Conservation (phyloP, 37 sponge, comb jelly and placozoan species). For the Cladorhizidae sp. region DNA sequence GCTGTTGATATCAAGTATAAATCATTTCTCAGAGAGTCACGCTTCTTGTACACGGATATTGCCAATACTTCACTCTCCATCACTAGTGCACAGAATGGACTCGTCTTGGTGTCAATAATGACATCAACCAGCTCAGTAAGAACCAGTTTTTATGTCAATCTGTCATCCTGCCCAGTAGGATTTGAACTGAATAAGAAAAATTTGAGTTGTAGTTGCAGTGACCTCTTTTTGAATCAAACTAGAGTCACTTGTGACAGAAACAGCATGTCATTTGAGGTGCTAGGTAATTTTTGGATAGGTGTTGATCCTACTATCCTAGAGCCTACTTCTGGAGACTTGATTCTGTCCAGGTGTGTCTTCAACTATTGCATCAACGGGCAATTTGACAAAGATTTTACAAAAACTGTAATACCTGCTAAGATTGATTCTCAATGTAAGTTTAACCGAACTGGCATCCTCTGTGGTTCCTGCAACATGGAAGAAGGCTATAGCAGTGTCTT, state of each 20-base stretch:
- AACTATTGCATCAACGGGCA: slow-evolving; percentile 22
- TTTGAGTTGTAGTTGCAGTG: background rate
- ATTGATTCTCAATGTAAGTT: slow-evolving; percentile 16
- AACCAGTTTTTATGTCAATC: background rate
- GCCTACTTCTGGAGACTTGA: background rate
- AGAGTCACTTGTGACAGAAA: background rate
- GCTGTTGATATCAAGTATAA: background rate
- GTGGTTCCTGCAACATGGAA: slow-evolving; percentile 10
- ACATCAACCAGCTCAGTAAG: background rate
- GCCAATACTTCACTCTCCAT: background rate
- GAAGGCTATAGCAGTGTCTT: slow-evolving; percentile 19
- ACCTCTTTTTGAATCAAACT: background rate
- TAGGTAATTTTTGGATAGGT: background rate
- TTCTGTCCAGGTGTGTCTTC: background rate
- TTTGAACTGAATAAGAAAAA: background rate
- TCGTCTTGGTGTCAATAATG: slow-evolving; percentile 3
- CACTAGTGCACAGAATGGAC: slow-evolving; percentile 6
- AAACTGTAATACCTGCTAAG: background rate
- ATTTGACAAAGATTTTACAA: too few relatives aligned
- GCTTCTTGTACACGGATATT: background rate
- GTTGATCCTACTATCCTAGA: background rate
- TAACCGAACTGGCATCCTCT: slow-evolving; percentile 27
- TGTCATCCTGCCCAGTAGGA: background rate
- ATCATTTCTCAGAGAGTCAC: background rate
- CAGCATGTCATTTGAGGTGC: background rate